Evolutionary conservation across 1,140 invertebrate genomes (phyloP).

Genomic region (Spodoptera frugiperda): DNA sequence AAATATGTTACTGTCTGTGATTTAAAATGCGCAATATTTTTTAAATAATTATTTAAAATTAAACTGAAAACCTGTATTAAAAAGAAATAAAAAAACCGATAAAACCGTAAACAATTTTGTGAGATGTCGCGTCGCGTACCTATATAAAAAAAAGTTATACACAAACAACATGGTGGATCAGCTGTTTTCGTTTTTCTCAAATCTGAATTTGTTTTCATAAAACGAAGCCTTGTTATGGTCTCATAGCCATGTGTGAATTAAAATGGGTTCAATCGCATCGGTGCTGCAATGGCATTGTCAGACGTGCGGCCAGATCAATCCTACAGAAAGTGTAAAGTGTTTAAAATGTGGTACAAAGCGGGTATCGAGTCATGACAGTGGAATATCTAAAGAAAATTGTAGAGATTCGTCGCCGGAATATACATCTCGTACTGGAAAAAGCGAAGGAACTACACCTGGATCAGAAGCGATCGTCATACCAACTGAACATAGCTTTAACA

Average conservation of each 20-base stretch:
- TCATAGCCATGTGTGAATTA: constrained; percentile 87
- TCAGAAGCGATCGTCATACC: constrained; percentile 79
- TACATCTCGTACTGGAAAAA: constrained; percentile 76
- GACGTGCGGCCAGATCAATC: constrained; percentile 94
- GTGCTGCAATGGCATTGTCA: constrained; percentile 96
- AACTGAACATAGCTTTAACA: constrained; percentile 77
- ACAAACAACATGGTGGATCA: constrained; percentile 88
- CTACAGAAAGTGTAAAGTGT: constrained; percentile 92
- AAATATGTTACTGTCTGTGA: background rate
- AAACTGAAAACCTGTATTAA: background rate
- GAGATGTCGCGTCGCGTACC: constrained; percentile 21
- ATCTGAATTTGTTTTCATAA: constrained; percentile 80
- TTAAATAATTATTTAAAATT: background rate
- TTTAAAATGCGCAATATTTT: background rate
- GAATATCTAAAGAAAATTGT: constrained; percentile 72
- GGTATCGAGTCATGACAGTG: constrained; percentile 83
- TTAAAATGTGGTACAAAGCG: constrained; percentile 91
- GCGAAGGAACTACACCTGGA: constrained; percentile 77
- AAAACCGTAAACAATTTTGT: constrained; percentile 37
- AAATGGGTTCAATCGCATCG: constrained; percentile 95
- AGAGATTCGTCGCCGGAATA: constrained; percentile 79
- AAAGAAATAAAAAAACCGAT: constrained; percentile 32
- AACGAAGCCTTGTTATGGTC: constrained; percentile 83
- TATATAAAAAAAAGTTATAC: constrained; percentile 79
- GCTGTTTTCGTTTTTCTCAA: constrained; percentile 86